Evolutionary conservation across 2,113 vertebrate species (phyloP).

Genomic region (Steatornis caripensis): DNA sequence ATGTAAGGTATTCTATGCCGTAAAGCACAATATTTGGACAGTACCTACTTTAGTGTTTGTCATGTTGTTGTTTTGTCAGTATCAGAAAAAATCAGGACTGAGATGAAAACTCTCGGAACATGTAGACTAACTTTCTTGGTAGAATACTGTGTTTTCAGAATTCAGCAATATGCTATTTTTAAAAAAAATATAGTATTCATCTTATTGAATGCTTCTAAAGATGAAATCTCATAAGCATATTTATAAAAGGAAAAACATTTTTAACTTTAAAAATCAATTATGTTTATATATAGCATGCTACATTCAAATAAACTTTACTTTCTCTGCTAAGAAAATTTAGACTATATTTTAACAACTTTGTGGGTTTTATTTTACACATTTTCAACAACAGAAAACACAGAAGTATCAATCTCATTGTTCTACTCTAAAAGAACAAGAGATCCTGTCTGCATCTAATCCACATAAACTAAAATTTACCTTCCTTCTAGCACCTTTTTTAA

Average conservation of each 20-base stretch:
- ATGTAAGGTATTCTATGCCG: background rate
- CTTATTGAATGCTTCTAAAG: background rate
- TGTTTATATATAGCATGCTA: slow-evolving; percentile 59
- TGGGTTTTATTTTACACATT: background rate
- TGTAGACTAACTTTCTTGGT: background rate
- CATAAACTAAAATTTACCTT: background rate
- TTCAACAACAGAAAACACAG: background rate
- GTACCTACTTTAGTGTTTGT: background rate
- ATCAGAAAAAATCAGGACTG: slow-evolving; percentile 1
- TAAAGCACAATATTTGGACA: slow-evolving; percentile 29
- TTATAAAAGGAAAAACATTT: slow-evolving; percentile 27
- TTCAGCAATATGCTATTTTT: slow-evolving; percentile 42
- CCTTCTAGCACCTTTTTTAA: background rate
- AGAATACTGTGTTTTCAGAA: slow-evolving; percentile 14
- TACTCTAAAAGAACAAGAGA: background rate
- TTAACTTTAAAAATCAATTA: slow-evolving; percentile 2
- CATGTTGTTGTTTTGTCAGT: background rate
- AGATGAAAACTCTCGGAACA: background rate
- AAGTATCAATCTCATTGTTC: background rate
- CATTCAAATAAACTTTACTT: slow-evolving; percentile 66
- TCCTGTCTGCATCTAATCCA: background rate
- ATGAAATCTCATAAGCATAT: background rate
- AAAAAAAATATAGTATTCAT: background rate
- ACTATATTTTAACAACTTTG: background rate
- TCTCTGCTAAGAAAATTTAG: background rate